Percentiles rank a stretch among this genome's conserved stretches.
phyloP scores from a whole-genome alignment of 2,888 invertebrate species.

The Acanthopleura granulata region DNA sequence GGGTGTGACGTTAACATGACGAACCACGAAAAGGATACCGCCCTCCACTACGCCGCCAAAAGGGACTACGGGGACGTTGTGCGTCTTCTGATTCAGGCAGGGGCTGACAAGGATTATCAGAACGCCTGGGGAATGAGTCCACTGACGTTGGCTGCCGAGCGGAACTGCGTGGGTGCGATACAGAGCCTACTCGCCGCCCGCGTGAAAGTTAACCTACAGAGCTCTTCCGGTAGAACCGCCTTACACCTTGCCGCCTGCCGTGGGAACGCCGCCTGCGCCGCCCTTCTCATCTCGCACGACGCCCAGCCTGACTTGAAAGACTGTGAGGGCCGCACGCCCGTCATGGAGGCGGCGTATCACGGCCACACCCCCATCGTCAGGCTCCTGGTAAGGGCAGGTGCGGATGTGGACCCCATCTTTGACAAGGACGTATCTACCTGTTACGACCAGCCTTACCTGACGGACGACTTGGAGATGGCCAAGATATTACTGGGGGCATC shows the following conservation, averaged over 20 bases:
- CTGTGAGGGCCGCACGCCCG: constrained; percentile 3
- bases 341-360: background rate
- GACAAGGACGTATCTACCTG: background rate
- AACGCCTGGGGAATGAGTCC: constrained; percentile 16
- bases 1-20: constrained; percentile 5
- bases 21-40: constrained; percentile 23
- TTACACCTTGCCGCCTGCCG: constrained; percentile 24
- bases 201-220: background rate
- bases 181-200: background rate
- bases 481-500: background rate
- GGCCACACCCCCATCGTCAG: background rate
- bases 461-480: background rate
- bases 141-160: background rate
- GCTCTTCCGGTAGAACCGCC: background rate
- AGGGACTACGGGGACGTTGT: constrained; percentile 3
- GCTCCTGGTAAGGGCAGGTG: constrained; percentile 4
- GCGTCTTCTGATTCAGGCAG: constrained; percentile 11
- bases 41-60: constrained; percentile 25
- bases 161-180: background rate
- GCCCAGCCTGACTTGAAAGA: constrained; percentile 28
- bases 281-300: constrained; percentile 26
- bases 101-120: constrained; percentile 4
- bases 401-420: background rate
- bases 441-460: background rate
- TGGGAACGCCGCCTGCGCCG: constrained; percentile 22